Evolutionary conservation across 2,888 invertebrate genomes (phyloP), one percentile per base, ranked within the genome.

Genomic region (Drosophila meridiana): DNA sequence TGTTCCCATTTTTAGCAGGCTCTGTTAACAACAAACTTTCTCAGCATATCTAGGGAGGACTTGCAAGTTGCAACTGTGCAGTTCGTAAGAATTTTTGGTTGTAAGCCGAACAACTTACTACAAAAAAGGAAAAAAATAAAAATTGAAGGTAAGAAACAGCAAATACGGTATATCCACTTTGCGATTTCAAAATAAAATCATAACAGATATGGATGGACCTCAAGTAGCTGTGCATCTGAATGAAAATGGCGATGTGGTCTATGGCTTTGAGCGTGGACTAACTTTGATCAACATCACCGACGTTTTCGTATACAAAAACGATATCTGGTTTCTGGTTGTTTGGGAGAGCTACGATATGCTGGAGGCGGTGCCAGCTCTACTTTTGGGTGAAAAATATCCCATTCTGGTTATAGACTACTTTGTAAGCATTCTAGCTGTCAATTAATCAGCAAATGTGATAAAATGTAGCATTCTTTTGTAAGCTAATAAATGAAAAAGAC

Each of bases 271-370:
- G 6, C 28, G 43, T 4, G 67, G 67, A 7, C 32, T 38, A 20
- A 8, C 38, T 11, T 45, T 67, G 42, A 7, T 67, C 7, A 32
- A 38, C 13, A 67, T 67, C 9, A 32, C 0, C 3, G 13, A 40
- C 0, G 32, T 13, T 1, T 28, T 38, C 13, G 9, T 9, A 9
- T 47, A 47, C 32, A 47, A 67, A 13, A n/a, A 26, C 8, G 5
- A 14, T 1, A 4, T 40, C 11, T 67, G 55, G 55, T 32, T 67
- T n/a, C 45, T 55, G 9, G 67, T 26, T 5, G 14, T 47, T 9
- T 67, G 67, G 67, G 55, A 67, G n/a, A 55, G 32, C n/a, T 47
- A 66, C 4, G 14, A 45, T 2, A 47, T 67, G 55, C 13, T 38
- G 1, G 45, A 67, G 8, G 55, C 67, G 14, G 56, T 67, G 9